Evolutionary conservation across 2,888 invertebrate species (phyloP), one percentile per base, ranked within the genome.

Genomic region (Heliconius erato): DNA sequence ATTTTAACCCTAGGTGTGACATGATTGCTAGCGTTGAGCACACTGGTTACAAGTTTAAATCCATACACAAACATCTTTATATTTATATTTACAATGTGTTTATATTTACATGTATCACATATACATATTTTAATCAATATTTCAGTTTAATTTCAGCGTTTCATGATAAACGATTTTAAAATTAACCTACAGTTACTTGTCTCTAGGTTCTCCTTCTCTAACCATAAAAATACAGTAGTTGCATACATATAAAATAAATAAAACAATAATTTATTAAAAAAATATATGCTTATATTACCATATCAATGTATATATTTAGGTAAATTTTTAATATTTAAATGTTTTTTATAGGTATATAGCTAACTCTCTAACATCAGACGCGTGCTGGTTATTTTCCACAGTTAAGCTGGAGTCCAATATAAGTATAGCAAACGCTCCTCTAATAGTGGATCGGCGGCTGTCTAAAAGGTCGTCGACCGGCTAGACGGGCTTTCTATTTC

Each of bases 401-500:
- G 63, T 26, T 63, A 23, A 35, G n/a, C 63, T n/a, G 12, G 26
- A 68, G 68, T 35, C 19, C 54, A 26, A 54, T 26, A 9, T 28
- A 59, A 80, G 65, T 69, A 63, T 69, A 59, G 59, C 68, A 35
- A 68, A 32, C 54, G 74, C 54, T 63, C 44, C 68, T 82, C 76
- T 72, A 71, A 74, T 77, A 68, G 71, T 80, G 79, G 81, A 80
- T 65, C 32, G 40, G 82, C 80, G 85, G 86, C 49, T 76, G 71
- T 79, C 81, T 79, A 74, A 81, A 83, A 83, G 92, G 89, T 93
- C 92, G 83, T 86, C 86, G 91, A 91, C 92, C 90, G 85, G 67
- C 82, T 79, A 79, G 72, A 79, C 85, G 88, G 88, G 91, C 94
- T 94, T 94, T 94, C 94, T 94, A 93, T 93, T 94, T 93, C 89